Conservation (phyloP, 2,888 invertebrate genomes). For the Melinaea marsaeus region DNA sequence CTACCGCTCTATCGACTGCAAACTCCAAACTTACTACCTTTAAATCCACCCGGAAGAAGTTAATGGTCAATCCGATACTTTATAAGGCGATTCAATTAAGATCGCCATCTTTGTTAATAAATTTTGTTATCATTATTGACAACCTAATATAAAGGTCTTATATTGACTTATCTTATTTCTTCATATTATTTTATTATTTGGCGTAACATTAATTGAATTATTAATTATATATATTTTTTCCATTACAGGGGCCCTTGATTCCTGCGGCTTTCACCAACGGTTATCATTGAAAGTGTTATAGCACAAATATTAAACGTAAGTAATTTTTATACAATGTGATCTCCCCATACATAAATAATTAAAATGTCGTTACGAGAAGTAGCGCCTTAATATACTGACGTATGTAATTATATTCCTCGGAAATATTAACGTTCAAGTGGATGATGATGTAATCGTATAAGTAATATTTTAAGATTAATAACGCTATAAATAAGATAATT, state of each 20-base stretch:
- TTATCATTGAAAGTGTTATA: constrained; percentile 90
- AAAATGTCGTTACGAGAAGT: constrained; percentile 59
- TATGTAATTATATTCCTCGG: constrained; percentile 50
- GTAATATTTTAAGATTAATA: constrained; percentile 37
- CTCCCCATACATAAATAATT: constrained; percentile 49
- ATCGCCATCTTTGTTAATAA: constrained; percentile 29
- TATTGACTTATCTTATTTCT: too few species aligned
- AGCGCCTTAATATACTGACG: constrained; percentile 50
- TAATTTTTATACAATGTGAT: constrained; percentile 58
- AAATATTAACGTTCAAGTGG: constrained; percentile 47
- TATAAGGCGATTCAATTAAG: constrained; percentile 67
- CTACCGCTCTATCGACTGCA: constrained; percentile 73
- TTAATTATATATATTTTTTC: constrained; percentile 24
- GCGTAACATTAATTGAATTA: constrained; percentile 5
- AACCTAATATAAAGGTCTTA: too few species aligned
- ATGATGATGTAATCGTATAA: constrained; percentile 50
- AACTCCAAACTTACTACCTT: constrained; percentile 70
- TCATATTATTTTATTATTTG: constrained; percentile 1
- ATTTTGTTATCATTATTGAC: too few species aligned
- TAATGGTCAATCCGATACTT: constrained; percentile 66
- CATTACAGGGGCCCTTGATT: constrained; percentile 95
- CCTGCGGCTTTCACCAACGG: constrained; percentile 99
- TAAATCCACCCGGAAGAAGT: constrained; percentile 71
- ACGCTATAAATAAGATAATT: constrained; percentile 19
- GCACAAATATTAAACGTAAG: constrained; percentile 77